Percentiles rank a stretch among this genome's conserved stretches.
phyloP scores from a whole-genome alignment of 2,888 invertebrate genomes.

The Drosophila prolongata region DNA sequence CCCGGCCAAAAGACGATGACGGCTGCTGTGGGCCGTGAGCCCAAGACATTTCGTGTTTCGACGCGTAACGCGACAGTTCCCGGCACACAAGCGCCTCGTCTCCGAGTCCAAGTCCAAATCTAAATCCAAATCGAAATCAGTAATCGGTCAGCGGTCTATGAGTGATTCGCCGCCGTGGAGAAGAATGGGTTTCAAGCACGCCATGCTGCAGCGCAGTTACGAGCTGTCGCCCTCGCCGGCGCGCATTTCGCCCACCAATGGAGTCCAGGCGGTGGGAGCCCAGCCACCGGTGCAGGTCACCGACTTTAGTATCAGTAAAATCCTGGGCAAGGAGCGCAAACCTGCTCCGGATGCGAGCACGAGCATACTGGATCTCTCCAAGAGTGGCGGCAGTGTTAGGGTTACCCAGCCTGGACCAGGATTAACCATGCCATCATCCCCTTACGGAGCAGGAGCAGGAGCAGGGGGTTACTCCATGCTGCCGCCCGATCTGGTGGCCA shows the following conservation, averaged over 20 bases:
- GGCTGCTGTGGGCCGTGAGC: constrained; percentile 56
- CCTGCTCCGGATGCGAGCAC: constrained; percentile 10
- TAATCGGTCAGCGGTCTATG: constrained; percentile 62
- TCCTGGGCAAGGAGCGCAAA: constrained; percentile 57
- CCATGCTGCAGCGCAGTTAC: constrained; percentile 81
- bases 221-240: constrained; percentile 72
- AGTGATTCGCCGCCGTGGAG: constrained; percentile 57
- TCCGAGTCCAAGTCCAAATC: neutral
- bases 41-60: constrained; percentile 81
- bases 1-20: constrained; percentile 61
- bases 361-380: constrained; percentile 82
- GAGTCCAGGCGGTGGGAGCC: constrained; percentile 7
- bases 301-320: constrained; percentile 84
- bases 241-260: constrained; percentile 29
- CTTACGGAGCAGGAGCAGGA: neutral
- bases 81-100: constrained; percentile 7
- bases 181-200: constrained; percentile 83
- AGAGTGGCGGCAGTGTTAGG: constrained; percentile 44
- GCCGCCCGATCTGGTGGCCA: constrained; percentile 77
- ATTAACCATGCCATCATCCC: neutral
- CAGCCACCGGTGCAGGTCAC: constrained; percentile 69
- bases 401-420: constrained; percentile 1
- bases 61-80: constrained; percentile 81
- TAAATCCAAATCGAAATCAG: constrained; percentile 9
- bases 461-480: constrained; percentile 53